Evolutionary conservation across 2,113 vertebrate genomes (phyloP), one percentile per base, ranked within the genome.

Genomic region (Mirounga angustirostris): DNA sequence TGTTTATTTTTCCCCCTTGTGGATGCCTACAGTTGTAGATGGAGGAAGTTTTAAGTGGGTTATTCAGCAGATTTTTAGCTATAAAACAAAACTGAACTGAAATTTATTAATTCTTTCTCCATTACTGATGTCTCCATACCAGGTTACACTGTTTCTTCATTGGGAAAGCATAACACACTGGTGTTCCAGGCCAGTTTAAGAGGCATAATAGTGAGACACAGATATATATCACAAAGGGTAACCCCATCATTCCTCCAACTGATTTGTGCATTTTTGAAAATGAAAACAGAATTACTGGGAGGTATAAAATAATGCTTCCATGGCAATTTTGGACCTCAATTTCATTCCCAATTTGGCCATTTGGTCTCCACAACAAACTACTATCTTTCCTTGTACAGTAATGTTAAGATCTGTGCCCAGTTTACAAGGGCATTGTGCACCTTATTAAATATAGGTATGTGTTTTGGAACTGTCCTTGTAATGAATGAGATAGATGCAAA

Each of bases 371-470:
- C 82, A 94, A 95, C 67, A 98, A 93, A 82, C 78, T 4, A 26
- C 36, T 89, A 15, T 92, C 67, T 87, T 92, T 97, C 24, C 56
- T 84, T 83, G 85, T 65, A 21, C 36, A 92, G 59, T 78, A 92
- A 95, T 56, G 11, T 90, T 80, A 52, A 93, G 50, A 78, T 94
- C 56, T 43, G 56, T 95, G 65, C 52, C 82, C 79, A 91, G 87
- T 82, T 95, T 80, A 96, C 80, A 67, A 69, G 81, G 65, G 71
- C 50, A 74, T 82, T 76, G 46, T 94, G 50, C 22, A 85, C 69
- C 81, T 98, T 96, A 95, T 96, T 98, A 95, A 96, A 96, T 92
- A 91, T n/a, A 96, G 54, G 40, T 90, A 90, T 95, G 40, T 76
- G 43, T 92, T 97, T 90, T 81, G 46, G n/a, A 97, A 73, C 61